phyloP scores from a whole-genome alignment of 1,140 invertebrate species.

The Neodiprion pinetum region DNA sequence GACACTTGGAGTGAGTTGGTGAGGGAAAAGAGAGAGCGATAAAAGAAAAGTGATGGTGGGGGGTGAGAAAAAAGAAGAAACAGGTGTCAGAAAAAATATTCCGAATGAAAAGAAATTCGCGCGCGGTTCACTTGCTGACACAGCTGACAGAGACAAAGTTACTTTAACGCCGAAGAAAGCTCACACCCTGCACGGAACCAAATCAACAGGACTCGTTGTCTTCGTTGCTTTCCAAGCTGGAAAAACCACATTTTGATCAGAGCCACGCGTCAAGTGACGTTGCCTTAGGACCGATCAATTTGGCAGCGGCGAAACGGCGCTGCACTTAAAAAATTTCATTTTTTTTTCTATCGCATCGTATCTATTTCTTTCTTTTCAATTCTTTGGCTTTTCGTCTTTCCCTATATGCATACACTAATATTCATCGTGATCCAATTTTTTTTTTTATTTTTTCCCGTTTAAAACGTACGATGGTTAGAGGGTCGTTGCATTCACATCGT shows the following conservation, averaged over 20 bases:
- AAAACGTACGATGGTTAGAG: not conserved
- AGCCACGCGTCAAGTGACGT: constrained; percentile 13
- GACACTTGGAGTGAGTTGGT: too few relatives aligned
- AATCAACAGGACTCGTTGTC: constrained; percentile 58
- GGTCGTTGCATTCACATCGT: not conserved
- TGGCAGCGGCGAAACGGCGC: not conserved
- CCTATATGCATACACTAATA: constrained; percentile 9
- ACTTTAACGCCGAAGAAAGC: constrained; percentile 37
- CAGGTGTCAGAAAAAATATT: too few relatives aligned
- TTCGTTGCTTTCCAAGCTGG: constrained; percentile 42
- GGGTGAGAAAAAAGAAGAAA: too few relatives aligned
- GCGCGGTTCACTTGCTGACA: not conserved
- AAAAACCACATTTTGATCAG: constrained; percentile 30
- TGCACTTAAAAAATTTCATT: not conserved
- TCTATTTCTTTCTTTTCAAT: not conserved
- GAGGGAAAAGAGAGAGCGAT: too few relatives aligned
- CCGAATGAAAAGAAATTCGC: too few relatives aligned
- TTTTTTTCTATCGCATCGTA: constrained; percentile 8
- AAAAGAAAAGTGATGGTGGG: too few relatives aligned
- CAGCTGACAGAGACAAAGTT: not conserved
- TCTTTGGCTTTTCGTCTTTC: not conserved
- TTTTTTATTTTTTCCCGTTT: not conserved
- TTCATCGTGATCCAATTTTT: too few relatives aligned
- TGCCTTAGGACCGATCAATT: not conserved
- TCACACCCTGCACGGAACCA: constrained; percentile 62